Evolutionary conservation across 1,140 invertebrate species (phyloP).

Genomic region (Propsilocerus akamusi): DNA sequence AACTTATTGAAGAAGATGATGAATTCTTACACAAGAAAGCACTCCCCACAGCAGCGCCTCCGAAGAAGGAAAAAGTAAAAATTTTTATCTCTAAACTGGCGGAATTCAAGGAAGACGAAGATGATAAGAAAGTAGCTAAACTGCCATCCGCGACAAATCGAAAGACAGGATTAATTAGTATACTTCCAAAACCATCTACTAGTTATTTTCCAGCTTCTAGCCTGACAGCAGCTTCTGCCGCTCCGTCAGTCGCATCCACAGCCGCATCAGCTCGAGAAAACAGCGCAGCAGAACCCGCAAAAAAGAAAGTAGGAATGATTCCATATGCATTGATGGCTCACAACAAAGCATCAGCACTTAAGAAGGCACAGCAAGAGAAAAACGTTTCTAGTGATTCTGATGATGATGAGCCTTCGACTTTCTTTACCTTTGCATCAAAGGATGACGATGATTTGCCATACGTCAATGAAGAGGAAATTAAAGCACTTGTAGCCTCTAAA

Average conservation of each 20-base stretch:
- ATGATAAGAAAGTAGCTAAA: conserved; percentile 19
- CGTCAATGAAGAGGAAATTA: conserved; percentile 19
- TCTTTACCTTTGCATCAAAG: conserved; percentile 34
- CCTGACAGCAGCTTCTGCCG: conserved; percentile 12
- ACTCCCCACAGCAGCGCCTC: conserved; percentile 11
- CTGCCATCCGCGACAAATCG: background rate
- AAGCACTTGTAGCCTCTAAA: conserved; percentile 13
- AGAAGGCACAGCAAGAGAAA: conserved; percentile 6
- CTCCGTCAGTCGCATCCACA: conserved; percentile 16
- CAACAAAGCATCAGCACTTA: background rate
- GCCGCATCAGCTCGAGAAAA: background rate
- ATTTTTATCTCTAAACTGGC: conserved; percentile 23
- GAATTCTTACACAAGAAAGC: conserved; percentile 37
- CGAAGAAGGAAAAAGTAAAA: conserved; percentile 15
- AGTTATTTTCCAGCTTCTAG: conserved; percentile 10
- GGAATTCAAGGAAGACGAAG: conserved; percentile 32
- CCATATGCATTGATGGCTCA: background rate
- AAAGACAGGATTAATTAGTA: conserved; percentile 26
- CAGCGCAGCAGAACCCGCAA: background rate
- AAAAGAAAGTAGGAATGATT: background rate
- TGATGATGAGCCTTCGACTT: conserved; percentile 17
- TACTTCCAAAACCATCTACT: conserved; percentile 27
- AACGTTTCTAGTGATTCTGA: conserved; percentile 26
- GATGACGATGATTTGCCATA: conserved; percentile 17
- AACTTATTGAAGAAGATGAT: conserved; percentile 27